Evolutionary conservation across 2,113 vertebrate genomes (phyloP), one percentile per base, ranked within the genome.

Genomic region (Paedocypris sp.): DNA sequence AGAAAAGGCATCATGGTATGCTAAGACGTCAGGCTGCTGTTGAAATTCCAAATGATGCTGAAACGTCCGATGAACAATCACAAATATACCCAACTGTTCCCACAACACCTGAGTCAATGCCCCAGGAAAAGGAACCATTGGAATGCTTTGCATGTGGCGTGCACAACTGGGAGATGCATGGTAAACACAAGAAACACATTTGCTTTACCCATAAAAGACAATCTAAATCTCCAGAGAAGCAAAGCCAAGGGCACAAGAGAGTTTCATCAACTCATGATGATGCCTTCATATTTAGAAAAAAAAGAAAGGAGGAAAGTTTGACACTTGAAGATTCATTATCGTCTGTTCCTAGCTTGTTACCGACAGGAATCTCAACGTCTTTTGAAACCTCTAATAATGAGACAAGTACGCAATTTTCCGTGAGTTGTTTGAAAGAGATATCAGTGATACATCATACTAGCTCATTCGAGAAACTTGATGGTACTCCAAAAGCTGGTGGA

Each of bases 391-490:
- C 56, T 16, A 73, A 49, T 23, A 64, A 68, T 58, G 33, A 51
- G 18, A 69, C 71, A 9, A 20, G n/a, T n/a, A n/a, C n/a, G n/a
- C n/a, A n/a, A n/a, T n/a, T n/a, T n/a, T n/a, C n/a, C n/a, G n/a
- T n/a, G n/a, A 77, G 80, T 1, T 81, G 77, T 0, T 80, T 88
- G 15, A 93, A 97, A 78, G 91, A 91, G 60, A 95, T 94, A 68
- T 98, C 94, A 0, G 94, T 98, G 35, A 98, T 98, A 77, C 94
- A 97, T 73, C 94, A 98, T 66, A 98, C 94, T 1, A 93, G 93
- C 77, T 93, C 89, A 50, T 96, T 96, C 67, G 92, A 97, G 75
- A 95, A 93, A 69, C 87, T 89, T 0, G 93, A 94, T 47, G 70
- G 76, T 16, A 77, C 86, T 8, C 64, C 78, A 0, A 89, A 91